Evolutionary conservation across 2,888 invertebrate genomes (phyloP).

Genomic region (Ophion ventricosus): DNA sequence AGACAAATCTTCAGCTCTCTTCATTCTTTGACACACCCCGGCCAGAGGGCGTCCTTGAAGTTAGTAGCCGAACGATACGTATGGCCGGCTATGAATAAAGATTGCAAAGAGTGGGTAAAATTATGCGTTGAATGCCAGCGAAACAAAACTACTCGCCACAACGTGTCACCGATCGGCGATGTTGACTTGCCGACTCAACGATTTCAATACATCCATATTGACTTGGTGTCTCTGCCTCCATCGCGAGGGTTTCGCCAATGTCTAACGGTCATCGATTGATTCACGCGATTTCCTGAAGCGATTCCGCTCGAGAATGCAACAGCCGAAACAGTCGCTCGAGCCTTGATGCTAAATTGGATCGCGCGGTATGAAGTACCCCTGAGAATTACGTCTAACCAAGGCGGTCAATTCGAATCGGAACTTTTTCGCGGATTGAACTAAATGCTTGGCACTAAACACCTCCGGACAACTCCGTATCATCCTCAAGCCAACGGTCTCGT

Average conservation of each 20-base stretch:
- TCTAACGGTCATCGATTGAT: constrained; percentile 49
- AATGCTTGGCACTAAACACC: constrained; percentile 45
- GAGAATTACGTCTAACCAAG: constrained; percentile 35
- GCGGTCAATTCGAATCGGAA: constrained; percentile 38
- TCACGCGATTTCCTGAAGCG: constrained; percentile 25
- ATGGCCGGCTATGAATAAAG: constrained; percentile 75
- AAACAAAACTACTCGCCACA: constrained; percentile 35
- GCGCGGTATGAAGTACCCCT: constrained; percentile 26
- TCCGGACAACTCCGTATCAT: constrained; percentile 40
- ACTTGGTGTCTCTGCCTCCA: constrained; percentile 25
- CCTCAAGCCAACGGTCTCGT: constrained; percentile 64
- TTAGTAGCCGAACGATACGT: constrained; percentile 75
- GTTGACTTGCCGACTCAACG: constrained; percentile 28
- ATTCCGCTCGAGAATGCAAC: constrained; percentile 44
- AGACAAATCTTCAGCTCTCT: constrained; percentile 50
- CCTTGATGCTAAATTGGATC: constrained; percentile 30
- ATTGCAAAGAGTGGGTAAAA: constrained; percentile 71
- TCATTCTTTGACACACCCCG: constrained; percentile 69
- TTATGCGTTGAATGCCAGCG: constrained; percentile 26
- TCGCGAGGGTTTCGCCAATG: constrained; percentile 20
- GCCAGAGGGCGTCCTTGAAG: constrained; percentile 64
- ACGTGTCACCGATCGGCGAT: constrained; percentile 10
- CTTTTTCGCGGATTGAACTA: not conserved
- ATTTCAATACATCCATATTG: constrained; percentile 45
- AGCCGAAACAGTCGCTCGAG: constrained; percentile 63